phyloP scores from a whole-genome alignment of 2,888 invertebrate genomes.

The Willowsia nigromaculata region DNA sequence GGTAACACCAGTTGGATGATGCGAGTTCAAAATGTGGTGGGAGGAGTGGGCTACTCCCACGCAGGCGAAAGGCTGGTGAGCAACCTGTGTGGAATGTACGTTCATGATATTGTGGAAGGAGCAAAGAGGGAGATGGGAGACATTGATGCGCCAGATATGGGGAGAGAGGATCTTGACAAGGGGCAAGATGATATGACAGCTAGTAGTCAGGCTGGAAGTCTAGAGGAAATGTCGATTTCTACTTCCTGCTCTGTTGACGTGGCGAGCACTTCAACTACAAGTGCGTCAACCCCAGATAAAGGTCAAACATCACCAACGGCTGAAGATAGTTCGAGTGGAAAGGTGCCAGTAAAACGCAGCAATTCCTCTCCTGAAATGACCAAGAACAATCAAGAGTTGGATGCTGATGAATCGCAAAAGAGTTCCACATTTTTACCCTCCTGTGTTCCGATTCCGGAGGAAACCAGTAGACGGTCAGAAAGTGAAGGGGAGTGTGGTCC shows the following conservation, averaged over 20 bases:
- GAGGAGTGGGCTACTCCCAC: constrained; percentile 79
- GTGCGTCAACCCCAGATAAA: neutral
- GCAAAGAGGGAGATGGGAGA: constrained; percentile 14
- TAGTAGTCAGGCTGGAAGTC: neutral
- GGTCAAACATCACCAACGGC: neutral
- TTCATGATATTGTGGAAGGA: constrained; percentile 25
- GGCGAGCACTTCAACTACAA: neutral
- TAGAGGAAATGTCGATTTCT: constrained; percentile 6
- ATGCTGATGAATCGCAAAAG: constrained; percentile 1
- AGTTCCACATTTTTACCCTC: constrained; percentile 24
- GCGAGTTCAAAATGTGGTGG: constrained; percentile 90
- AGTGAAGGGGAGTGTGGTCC: neutral
- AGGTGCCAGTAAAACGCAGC: constrained; percentile 88
- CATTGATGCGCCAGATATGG: neutral
- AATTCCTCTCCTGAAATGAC: constrained; percentile 96
- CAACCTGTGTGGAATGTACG: constrained; percentile 79
- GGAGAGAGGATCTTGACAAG: neutral
- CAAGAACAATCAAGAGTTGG: constrained; percentile 83
- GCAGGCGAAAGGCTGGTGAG: constrained; percentile 82
- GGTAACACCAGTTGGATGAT: constrained; percentile 96
- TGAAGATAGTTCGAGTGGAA: neutral
- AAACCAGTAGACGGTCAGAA: constrained; percentile 80
- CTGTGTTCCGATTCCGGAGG: constrained; percentile 94
- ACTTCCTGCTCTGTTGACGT: neutral
- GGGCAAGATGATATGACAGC: neutral